Percentiles rank a stretch among this genome's conserved stretches.
phyloP scores from a whole-genome alignment of 1,140 invertebrate species.

The Phthorimaea operculella region DNA sequence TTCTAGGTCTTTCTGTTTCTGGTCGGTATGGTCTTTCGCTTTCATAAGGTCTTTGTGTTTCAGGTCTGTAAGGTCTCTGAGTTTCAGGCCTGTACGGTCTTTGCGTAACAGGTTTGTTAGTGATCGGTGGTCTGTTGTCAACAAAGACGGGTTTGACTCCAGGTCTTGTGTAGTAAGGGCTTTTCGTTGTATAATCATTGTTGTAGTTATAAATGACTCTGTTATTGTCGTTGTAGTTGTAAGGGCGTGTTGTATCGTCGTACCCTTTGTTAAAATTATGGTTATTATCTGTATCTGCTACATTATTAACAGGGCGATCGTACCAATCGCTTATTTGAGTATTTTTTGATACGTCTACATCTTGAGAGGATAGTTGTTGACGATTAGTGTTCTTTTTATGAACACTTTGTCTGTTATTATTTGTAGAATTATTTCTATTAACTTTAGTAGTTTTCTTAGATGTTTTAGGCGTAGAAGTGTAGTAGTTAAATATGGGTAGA shows the following conservation, averaged over 20 bases:
- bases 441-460: slow-evolving; percentile 5
- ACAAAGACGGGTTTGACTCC: slow-evolving; percentile 38
- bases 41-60: neutral
- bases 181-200: slow-evolving; percentile 24
- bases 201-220: neutral
- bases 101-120: slow-evolving; percentile 36
- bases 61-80: neutral
- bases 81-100: slow-evolving; percentile 7
- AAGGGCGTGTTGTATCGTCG: neutral
- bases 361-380: neutral
- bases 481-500: neutral
- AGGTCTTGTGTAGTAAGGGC: slow-evolving; percentile 27
- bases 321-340: neutral
- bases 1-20: neutral
- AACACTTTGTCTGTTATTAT: neutral
- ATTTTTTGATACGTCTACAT: neutral
- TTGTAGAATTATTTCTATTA: slow-evolving; percentile 4
- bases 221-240: neutral
- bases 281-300: neutral
- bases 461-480: neutral
- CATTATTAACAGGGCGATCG: neutral
- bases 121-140: slow-evolving; percentile 41
- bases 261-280: neutral
- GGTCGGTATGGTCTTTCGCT: neutral
- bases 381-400: neutral